Evolutionary conservation across 2,888 invertebrate genomes (phyloP), one percentile per base, ranked within the genome.

Genomic region (Seira sanloemensis): DNA sequence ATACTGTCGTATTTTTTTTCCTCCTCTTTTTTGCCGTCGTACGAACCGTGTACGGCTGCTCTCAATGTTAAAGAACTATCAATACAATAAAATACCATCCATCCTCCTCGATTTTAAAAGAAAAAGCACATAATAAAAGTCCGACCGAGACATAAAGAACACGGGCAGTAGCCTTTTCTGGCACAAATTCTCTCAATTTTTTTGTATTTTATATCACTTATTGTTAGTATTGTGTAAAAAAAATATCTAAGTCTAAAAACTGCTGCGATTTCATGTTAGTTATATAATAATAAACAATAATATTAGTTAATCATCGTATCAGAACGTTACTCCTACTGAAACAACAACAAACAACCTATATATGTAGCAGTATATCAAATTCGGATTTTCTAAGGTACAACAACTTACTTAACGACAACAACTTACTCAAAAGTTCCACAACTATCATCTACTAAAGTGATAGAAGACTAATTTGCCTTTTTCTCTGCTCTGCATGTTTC

Each of bases 171-270:
- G 26, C n/a, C 19, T 25, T 68, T 68, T 68, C 26, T 68, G 68
- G 73, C 37, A 73, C 73, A 73, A 73, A 73, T 73, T 73, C 73
- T 73, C 54, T 50, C 54, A 23, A 73, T 73, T 73, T 54, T 73
- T 73, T 23, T 73, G 54, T 54, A 54, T 73, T 73, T 54, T 58
- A 73, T 25, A 37, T 37, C 37, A 37, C 37, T 37, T 37, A 37
- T 37, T 37, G 37, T 37, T 37, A 37, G 37, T 37, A 37, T 37
- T 37, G 37, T 37, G 37, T 37, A 37, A 37, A 37, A 37, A 37
- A 37, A 37, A 37, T 37, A 37, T 37, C 37, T 37, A 37, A 37
- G 37, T 37, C 37, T 37, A 9, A 37, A n/a, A 37, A 37, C 37
- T 37, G 37, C 37, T 37, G 12, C 37, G 37, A 37, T 12, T 37